Percentiles rank a stretch among this genome's conserved stretches.
Conservation (phyloP, 2,113 vertebrate genomes). For the Camelus dromedarius region DNA sequence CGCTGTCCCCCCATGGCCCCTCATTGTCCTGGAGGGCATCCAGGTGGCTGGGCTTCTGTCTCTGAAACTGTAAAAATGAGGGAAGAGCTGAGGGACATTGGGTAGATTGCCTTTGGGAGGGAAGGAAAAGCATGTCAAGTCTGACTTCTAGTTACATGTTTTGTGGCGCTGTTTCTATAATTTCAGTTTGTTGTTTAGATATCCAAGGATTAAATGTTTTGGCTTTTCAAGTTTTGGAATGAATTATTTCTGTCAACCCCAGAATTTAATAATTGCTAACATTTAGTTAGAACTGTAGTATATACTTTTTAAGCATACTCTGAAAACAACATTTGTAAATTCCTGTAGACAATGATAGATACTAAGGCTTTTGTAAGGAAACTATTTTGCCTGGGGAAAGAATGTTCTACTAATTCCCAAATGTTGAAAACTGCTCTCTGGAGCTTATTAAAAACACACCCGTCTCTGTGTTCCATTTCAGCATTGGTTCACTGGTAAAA, state of each 20-base stretch:
- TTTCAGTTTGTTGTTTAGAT: neutral
- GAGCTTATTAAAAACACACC: neutral
- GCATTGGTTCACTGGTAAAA: neutral
- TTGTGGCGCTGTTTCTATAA: neutral
- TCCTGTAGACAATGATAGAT: neutral
- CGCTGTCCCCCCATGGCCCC: neutral
- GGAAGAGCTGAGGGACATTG: accelerated
- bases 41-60: neutral
- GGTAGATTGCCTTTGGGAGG: neutral
- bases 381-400: conserved; percentile 18
- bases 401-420: conserved; percentile 19
- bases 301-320: neutral
- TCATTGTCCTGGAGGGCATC: neutral
- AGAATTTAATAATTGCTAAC: neutral
- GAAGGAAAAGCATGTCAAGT: neutral
- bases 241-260: neutral
- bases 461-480: neutral
- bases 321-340: conserved; percentile 19
- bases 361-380: conserved; percentile 10
- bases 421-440: neutral
- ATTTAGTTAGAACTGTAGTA: neutral
- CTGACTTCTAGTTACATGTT: neutral
- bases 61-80: neutral
- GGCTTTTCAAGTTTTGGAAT: neutral
- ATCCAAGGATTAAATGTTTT: neutral